These are phyloP conservation scores for Drosophila hydei DNA, from an alignment of 1,140 invertebrate species.

Conservation along the genomic window DNA sequence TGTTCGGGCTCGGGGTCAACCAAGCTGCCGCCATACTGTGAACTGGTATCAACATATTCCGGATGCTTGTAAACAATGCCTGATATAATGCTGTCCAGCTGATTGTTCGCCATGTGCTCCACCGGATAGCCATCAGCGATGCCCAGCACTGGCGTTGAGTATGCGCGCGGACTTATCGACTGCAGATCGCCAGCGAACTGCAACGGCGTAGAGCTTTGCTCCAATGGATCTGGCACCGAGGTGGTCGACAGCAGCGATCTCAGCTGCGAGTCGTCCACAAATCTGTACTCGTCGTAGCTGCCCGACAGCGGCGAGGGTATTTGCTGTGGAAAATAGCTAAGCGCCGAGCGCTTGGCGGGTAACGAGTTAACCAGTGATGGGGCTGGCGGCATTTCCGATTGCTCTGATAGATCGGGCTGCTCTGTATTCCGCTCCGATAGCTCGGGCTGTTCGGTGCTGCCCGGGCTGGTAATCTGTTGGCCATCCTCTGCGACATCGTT, in stretches of 20 bases:
- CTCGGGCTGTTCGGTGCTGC: conserved; percentile 19
- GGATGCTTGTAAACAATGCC: conserved; percentile 73
- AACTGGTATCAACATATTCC: conserved; percentile 43
- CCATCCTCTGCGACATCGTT: background rate
- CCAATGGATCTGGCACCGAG: conserved; percentile 67
- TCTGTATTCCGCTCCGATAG: background rate
- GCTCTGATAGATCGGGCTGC: conserved; percentile 3
- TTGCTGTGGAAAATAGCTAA: conserved; percentile 55
- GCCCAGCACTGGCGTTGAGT: conserved; percentile 21
- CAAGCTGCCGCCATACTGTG: conserved; percentile 50
- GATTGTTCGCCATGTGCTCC: conserved; percentile 59
- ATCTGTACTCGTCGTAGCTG: conserved; percentile 51
- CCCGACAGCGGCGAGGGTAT: conserved; percentile 52
- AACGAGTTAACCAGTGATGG: conserved; percentile 46
- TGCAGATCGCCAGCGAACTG: conserved; percentile 69
- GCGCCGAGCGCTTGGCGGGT: conserved; percentile 53
- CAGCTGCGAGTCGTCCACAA: conserved; percentile 61
- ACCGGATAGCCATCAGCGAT: conserved; percentile 55
- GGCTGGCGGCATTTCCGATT: background rate
- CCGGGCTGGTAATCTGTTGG: background rate
- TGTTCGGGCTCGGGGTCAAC: conserved; percentile 68
- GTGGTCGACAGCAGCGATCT: conserved; percentile 59
- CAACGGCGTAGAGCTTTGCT: conserved; percentile 57
- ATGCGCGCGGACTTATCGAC: conserved; percentile 20
- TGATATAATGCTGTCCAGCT: conserved; percentile 70